Evolutionary conservation across 2,113 vertebrate species (phyloP), one percentile per base, ranked within the genome.

Genomic region (Oncorhynchus mykiss): DNA sequence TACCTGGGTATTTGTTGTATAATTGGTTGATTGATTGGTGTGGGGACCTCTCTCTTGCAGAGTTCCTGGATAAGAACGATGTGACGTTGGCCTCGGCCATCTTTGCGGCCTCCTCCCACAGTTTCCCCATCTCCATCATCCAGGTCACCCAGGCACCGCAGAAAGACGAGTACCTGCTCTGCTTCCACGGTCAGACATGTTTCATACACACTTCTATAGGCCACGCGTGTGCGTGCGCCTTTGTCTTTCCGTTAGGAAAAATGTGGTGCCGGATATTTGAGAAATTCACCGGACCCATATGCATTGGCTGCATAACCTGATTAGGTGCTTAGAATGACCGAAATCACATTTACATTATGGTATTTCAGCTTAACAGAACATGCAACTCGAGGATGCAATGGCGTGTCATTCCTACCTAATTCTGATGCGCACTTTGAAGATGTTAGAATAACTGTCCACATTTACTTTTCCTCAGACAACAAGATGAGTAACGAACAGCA

Each of bases 31-130:
- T 51, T 64, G 5, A 80, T 25, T n/a, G 27, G 49, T 51, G 16
- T 51, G 31, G 27, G 73, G 22, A 72, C 48, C 22, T 62, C 24
- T 59, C 51, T 72, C 70, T 12, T n/a, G 1, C 91, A 99, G 98
- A 99, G 89, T 99, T 99, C 90, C 92, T 99, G 89, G 98, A 99
- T 89, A 98, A 99, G 95, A 99, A 97, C 0, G 98, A 99, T 73
- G 96, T 96, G 72, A 96, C 97, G 18, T 90, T 99, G 85, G 97
- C 98, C 0, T 97, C 98, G 2, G 98, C 97, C 1, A 94, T 99
- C 77, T 99, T 98, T 72, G 96, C 97, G 4, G 94, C 97, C 1
- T 97, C 98, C 39, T 97, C 96, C 82, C 96, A 97, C 93, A 99
- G 98, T 72, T 99, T 99, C 86, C 98, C 97, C 22, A 96, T 99